A percentile compares a stretch with the other conserved stretches of the same genome.
phyloP scores from a whole-genome alignment of 2,888 invertebrate genomes.

The Orthosia cruda region DNA sequence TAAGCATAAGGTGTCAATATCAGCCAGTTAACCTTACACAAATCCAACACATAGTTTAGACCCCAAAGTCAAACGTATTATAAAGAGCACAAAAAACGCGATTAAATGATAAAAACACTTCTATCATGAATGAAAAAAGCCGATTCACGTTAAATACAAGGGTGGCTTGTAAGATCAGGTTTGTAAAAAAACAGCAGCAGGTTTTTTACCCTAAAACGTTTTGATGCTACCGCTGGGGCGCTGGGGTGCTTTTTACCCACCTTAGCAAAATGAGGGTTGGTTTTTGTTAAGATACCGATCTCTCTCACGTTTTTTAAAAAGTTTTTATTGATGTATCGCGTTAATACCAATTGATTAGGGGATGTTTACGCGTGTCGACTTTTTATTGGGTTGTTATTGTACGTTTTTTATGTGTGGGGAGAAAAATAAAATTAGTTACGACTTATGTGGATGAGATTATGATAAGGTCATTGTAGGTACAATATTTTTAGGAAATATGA shows the following conservation, averaged over 20 bases:
- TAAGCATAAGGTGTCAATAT: not conserved
- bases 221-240: constrained; percentile 75
- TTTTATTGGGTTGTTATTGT: constrained; percentile 68
- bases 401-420: constrained; percentile 19
- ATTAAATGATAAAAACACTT: constrained; percentile 54
- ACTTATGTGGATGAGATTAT: not conserved
- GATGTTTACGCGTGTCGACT: constrained; percentile 84
- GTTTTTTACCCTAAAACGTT: constrained; percentile 83
- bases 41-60: not conserved
- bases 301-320: constrained; percentile 89
- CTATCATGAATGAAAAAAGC: constrained; percentile 67
- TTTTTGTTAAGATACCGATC: constrained; percentile 87
- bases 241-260: constrained; percentile 82
- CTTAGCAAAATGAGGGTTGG: constrained; percentile 73
- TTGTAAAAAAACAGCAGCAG: constrained; percentile 81
- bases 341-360: constrained; percentile 86
- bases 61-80: constrained; percentile 27
- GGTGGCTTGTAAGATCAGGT: constrained; percentile 79
- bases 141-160: constrained; percentile 65
- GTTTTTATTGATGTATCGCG: constrained; percentile 80
- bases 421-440: not conserved
- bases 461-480: too few relatives aligned
- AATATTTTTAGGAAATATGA: not conserved
- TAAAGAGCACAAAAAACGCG: constrained; percentile 38
- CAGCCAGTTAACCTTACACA: not conserved